Conservation (phyloP, 2,797 vertebrate genomes). For the Thunnus albacares region DNA sequence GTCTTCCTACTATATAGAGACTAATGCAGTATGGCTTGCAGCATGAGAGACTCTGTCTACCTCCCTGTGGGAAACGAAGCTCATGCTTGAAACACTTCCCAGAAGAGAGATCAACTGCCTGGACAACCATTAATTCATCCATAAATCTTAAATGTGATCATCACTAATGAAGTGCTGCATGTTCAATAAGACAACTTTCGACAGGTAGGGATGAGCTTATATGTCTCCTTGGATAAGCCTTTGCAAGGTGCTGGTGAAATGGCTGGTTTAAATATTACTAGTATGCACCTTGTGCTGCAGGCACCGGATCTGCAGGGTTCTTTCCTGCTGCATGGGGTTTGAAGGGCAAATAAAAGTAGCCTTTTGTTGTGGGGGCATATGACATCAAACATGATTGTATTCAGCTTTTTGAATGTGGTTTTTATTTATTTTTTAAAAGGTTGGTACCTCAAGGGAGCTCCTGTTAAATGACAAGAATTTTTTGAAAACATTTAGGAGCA, state of each 20-base stretch:
- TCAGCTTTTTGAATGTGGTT: constrained; percentile 36
- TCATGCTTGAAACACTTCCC: constrained; percentile 53
- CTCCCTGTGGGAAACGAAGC: constrained; percentile 55
- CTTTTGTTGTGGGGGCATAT: constrained; percentile 46
- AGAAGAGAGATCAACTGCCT: constrained; percentile 57
- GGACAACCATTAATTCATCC: constrained; percentile 63
- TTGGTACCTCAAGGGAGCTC: constrained; percentile 29
- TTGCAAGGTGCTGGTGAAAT: constrained; percentile 43
- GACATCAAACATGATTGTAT: constrained; percentile 50
- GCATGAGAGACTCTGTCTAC: constrained; percentile 35
- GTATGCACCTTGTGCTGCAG: constrained; percentile 37
- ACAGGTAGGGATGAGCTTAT: constrained; percentile 37
- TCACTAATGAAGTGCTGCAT: constrained; percentile 61
- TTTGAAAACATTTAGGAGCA: constrained; percentile 3
- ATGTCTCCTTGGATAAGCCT: constrained; percentile 38
- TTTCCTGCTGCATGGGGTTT: constrained; percentile 27
- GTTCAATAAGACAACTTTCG: constrained; percentile 59
- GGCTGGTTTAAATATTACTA: constrained; percentile 48
- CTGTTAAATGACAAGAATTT: constrained; percentile 43
- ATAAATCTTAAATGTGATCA: constrained; percentile 67
- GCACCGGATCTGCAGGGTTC: constrained; percentile 25
- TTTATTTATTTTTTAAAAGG: constrained; percentile 40
- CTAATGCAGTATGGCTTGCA: constrained; percentile 47
- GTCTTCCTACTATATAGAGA: constrained; percentile 36
- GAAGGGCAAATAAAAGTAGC: constrained; percentile 59